These are phyloP conservation scores for Toxotes chatareus DNA, from an alignment of 2,113 vertebrate genomes.

Conservation along the genomic window DNA sequence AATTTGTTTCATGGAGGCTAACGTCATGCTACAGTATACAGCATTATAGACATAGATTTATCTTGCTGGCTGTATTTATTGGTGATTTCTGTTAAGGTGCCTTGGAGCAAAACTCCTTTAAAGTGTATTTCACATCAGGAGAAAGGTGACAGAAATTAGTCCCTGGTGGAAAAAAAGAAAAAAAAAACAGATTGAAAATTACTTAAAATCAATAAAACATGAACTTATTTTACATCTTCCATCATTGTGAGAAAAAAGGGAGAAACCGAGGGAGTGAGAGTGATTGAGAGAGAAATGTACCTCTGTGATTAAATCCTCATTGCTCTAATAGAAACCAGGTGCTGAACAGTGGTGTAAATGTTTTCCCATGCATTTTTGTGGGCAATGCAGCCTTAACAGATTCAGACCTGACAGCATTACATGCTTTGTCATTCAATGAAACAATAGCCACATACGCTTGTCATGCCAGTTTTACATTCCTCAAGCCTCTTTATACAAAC, in stretches of 20 bases:
- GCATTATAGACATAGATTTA: slow-evolving; percentile 7
- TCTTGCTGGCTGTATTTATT: slow-evolving; percentile 27
- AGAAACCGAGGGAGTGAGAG: slow-evolving; percentile 39
- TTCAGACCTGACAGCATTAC: slow-evolving; percentile 80
- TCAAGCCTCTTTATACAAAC: slow-evolving; percentile 48
- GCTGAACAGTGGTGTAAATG: slow-evolving; percentile 80
- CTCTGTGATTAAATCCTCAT: slow-evolving; percentile 83
- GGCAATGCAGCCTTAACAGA: slow-evolving; percentile 66
- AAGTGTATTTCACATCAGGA: slow-evolving; percentile 28
- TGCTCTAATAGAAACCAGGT: slow-evolving; percentile 88
- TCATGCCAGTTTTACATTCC: slow-evolving; percentile 69
- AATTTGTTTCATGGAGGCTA: slow-evolving; percentile 41
- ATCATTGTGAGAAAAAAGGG: slow-evolving; percentile 28
- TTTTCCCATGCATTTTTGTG: slow-evolving; percentile 86
- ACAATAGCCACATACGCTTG: slow-evolving; percentile 79
- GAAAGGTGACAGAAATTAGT: slow-evolving; percentile 21
- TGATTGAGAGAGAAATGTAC: slow-evolving; percentile 61
- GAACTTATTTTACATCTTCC: slow-evolving; percentile 46
- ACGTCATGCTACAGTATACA: slow-evolving; percentile 22
- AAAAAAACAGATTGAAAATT: slow-evolving; percentile 8
- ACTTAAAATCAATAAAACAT: slow-evolving; percentile 52
- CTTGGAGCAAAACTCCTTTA: slow-evolving; percentile 15
- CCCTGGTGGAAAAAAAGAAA: not conserved
- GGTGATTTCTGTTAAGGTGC: slow-evolving; percentile 26
- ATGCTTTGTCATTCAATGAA: slow-evolving; percentile 83